Evolutionary conservation across 2,113 vertebrate genomes (phyloP), one percentile per base, ranked within the genome.

Genomic region (Sapajus apella): DNA sequence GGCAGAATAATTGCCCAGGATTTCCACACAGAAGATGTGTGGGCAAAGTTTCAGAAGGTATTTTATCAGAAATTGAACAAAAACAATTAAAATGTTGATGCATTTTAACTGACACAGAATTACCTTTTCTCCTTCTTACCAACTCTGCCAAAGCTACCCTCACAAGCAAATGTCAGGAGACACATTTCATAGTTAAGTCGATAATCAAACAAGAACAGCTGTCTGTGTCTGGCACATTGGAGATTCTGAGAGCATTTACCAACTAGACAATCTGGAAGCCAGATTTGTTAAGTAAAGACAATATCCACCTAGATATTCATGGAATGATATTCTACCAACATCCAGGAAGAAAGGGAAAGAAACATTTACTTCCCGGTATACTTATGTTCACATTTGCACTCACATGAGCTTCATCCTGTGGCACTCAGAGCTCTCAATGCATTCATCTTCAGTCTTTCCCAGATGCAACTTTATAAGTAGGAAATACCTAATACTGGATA

Each of bases 81-180:
- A 87, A 94, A 90, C 56, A 79, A 93, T 97, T 81, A 87, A 87
- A 96, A 95, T 58, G 50, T 35, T 85, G 93, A 82, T 79, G 32
- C 52, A 81, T 94, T 89, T 95, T 81, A 76, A 95, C 72, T 76
- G 85, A 81, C 77, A 90, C 27, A 55, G 81, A 94, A 94, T 97
- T 70, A 20, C 32, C 43, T 95, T 94, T 50, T 79, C 32, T 58
- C n/a, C 72, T 83, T 64, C 83, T 85, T 89, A 16, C 35, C 20
- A 27, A 27, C 21, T 86, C 93, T 94, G 77, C 81, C 96, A 95
- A 95, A 92, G 58, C 81, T 75, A 35, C 50, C 8, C 40, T 96
- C 82, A 43, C 37, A 83, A 87, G 91, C 84, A 93, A 95, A 82
- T 85, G 61, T 87, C 97, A 94, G 92, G 86, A 86, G 90, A 47